Evolutionary conservation across 2,113 vertebrate genomes (phyloP).

Genomic region (Pholis gunnellus): DNA sequence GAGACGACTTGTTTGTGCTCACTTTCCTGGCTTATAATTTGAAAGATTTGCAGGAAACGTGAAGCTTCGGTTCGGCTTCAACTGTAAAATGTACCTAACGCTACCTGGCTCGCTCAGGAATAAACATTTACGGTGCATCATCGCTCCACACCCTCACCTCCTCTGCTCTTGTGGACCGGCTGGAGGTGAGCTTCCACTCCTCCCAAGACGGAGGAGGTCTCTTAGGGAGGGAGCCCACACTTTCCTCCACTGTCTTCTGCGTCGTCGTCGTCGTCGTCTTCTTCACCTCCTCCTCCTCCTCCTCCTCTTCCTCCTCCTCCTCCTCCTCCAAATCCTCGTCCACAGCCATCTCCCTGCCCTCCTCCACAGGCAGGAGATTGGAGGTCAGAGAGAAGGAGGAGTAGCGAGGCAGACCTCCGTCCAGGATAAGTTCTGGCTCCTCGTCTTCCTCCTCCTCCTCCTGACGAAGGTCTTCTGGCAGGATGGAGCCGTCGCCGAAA

Average conservation of each 20-base stretch:
- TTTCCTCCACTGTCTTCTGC: slow-evolving; percentile 21
- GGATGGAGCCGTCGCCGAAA: slow-evolving; percentile 44
- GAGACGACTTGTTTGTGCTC: too few relatives aligned
- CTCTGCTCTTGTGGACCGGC: neutral
- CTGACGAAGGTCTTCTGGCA: slow-evolving; percentile 50
- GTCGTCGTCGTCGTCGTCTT: neutral
- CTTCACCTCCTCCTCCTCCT: neutral
- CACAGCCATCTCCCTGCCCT: slow-evolving; percentile 69
- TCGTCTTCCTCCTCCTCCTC: slow-evolving; percentile 59
- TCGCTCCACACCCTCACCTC: slow-evolving; percentile 32
- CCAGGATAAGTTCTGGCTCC: slow-evolving; percentile 85
- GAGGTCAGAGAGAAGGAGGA: slow-evolving; percentile 54
- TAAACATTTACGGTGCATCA: neutral
- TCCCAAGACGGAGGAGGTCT: slow-evolving; percentile 67
- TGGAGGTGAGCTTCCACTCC: slow-evolving; percentile 61
- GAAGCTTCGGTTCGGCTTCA: neutral
- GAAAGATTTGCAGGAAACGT: neutral
- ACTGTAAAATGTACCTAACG: neutral
- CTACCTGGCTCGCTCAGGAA: too few relatives aligned
- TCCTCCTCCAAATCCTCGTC: slow-evolving; percentile 45
- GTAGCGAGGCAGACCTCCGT: slow-evolving; percentile 81
- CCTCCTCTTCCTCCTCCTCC: neutral
- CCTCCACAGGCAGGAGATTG: slow-evolving; percentile 44
- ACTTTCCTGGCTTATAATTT: neutral
- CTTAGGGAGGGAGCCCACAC: slow-evolving; percentile 22